These are phyloP conservation scores for Gallirallus australis DNA, from an alignment of 2,797 vertebrate species.

Conservation along the genomic window DNA sequence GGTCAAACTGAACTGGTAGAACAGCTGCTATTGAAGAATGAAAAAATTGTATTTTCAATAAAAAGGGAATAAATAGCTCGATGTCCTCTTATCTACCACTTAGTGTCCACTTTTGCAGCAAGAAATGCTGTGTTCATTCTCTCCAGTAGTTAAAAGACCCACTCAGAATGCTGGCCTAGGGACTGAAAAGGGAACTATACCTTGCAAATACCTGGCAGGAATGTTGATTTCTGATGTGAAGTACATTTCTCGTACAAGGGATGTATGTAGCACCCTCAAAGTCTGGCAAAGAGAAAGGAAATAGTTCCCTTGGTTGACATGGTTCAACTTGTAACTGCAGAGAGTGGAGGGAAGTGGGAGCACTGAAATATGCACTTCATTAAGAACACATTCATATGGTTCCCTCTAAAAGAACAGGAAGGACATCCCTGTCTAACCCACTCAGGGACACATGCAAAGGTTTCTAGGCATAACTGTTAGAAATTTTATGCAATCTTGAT, in stretches of 20 bases:
- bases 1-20: background rate
- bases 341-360: background rate
- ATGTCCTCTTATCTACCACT: background rate
- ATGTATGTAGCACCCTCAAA: background rate
- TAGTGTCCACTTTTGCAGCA: background rate
- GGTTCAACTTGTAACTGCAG: background rate
- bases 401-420: background rate
- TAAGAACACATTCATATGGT: background rate
- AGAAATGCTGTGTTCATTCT: background rate
- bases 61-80: background rate
- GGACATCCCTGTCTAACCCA: background rate
- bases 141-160: background rate
- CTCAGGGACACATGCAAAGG: background rate
- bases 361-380: background rate
- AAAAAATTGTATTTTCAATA: background rate
- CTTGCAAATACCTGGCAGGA: background rate
- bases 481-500: background rate
- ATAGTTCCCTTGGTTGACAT: background rate
- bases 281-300: background rate
- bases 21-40: background rate
- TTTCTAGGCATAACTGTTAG: background rate
- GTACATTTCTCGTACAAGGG: background rate
- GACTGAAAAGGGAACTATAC: background rate
- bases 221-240: background rate
- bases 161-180: background rate